phyloP scores from a whole-genome alignment of 2,113 vertebrate genomes.

The Ochotona curzoniae region DNA sequence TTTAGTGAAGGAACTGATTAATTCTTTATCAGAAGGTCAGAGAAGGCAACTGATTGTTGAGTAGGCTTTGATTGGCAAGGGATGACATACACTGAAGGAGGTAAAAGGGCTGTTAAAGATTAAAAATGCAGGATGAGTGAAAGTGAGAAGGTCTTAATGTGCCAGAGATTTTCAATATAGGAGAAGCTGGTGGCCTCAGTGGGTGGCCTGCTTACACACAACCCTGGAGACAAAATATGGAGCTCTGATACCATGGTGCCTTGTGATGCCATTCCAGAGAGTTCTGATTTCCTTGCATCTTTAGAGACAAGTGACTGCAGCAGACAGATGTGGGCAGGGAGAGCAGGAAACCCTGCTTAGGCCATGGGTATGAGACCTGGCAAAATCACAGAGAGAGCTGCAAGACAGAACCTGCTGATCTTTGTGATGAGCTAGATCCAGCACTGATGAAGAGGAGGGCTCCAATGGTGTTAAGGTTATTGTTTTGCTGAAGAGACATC shows the following conservation, averaged over 20 bases:
- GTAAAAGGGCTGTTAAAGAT: neutral
- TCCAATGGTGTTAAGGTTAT: neutral
- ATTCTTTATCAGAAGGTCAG: neutral
- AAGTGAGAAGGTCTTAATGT: neutral
- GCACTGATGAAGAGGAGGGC: neutral
- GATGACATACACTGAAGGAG: neutral
- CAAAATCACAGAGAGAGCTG: neutral
- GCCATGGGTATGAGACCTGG: neutral
- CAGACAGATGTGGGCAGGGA: neutral
- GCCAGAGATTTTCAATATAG: neutral
- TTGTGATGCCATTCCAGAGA: neutral
- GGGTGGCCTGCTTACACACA: neutral
- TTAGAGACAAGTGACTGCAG: neutral
- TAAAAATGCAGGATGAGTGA: neutral
- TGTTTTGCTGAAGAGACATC: neutral
- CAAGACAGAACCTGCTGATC: neutral
- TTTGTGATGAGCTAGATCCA: neutral
- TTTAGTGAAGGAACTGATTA: conserved; percentile 12
- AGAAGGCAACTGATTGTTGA: neutral
- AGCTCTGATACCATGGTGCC: neutral
- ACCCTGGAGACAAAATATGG: neutral
- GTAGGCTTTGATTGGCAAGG: conserved; percentile 29
- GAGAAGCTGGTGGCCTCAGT: neutral
- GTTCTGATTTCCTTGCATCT: neutral
- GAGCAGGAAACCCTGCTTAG: neutral